These are phyloP conservation scores for Mystacides longicornis DNA, from an alignment of 2,888 invertebrate species.

Conservation along the genomic window DNA sequence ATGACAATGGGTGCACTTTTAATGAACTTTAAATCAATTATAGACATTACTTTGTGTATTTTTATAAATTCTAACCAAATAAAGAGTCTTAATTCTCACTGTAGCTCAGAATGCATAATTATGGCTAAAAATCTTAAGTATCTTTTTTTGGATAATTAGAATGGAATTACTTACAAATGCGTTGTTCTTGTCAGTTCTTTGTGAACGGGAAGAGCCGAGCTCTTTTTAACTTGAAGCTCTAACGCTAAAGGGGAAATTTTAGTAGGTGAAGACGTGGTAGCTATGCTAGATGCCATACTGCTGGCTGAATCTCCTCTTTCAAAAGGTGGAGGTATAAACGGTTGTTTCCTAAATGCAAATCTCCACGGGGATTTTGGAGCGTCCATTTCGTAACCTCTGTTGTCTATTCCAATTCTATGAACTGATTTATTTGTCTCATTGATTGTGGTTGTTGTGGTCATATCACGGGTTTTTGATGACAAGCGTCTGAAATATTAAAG, in stretches of 20 bases:
- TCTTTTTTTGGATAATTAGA: neutral
- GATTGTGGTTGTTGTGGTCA: constrained; percentile 39
- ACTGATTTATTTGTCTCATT: constrained; percentile 36
- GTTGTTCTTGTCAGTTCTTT: constrained; percentile 23
- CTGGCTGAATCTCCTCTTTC: constrained; percentile 51
- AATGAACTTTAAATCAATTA: too few species aligned
- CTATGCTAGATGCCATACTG: constrained; percentile 52
- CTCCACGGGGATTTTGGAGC: constrained; percentile 69
- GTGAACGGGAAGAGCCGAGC: constrained; percentile 27
- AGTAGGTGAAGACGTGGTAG: constrained; percentile 37
- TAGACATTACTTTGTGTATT: too few species aligned
- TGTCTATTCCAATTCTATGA: constrained; percentile 51
- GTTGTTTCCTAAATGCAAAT: constrained; percentile 49
- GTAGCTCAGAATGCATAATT: too few species aligned
- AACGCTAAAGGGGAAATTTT: constrained; percentile 44
- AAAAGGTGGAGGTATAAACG: constrained; percentile 31
- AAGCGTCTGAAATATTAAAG: constrained; percentile 45
- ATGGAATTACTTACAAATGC: constrained; percentile 19
- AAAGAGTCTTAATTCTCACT: too few species aligned
- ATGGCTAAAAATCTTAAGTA: too few species aligned
- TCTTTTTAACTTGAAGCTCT: constrained; percentile 21
- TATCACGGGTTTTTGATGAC: constrained; percentile 62
- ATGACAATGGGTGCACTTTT: too few species aligned
- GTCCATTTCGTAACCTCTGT: constrained; percentile 56
- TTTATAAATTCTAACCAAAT: too few species aligned